Base-by-base conservation (phyloP, 1,140 invertebrate genomes). In the Harlomillsia oculata region DNA sequence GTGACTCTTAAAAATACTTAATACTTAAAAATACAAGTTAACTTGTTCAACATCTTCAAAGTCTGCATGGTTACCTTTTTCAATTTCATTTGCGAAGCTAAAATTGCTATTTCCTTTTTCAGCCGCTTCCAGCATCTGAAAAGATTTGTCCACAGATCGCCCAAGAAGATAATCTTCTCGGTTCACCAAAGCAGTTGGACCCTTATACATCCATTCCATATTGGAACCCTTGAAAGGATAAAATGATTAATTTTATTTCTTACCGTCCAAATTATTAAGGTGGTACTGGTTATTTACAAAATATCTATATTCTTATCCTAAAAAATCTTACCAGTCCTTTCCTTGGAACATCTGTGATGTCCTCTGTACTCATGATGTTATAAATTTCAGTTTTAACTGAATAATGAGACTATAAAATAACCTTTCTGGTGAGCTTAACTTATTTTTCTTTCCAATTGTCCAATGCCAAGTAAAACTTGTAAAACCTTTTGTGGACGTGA, bases 151-250 rank as follows among this genome's bases (percentile, higher is more conserved):
- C 56, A 97, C 82, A 50, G 80, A 74, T 66, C 85, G 82, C 1
- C 92, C 91, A n/a, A 89, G 72, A 2, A 97, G 75, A 76, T 94
- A 97, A 56, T 94, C 89, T 69, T 97, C 90, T 30, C 82, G 72
- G 60, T 92, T 83, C 5, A 85, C 76, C 53, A 76, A 71, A 64
- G 82, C 80, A 64, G 82, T 81, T 9, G 82, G 81, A 64, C 82
- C 82, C 78, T 89, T 87, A 69, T 93, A 93, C 89, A 94, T 93
- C 89, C 90, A 95, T 67, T 91, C 85, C 39, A 94, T 49, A 14
- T 50, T 63, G 37, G 59, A 63, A 62, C 65, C 67, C 58, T 66
- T 70, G 37, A 46, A 62, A 60, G 40, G 40, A 60, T 45, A 60
- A 54, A 37, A 56, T 13, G 1, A 34, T 11, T 3, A 32, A 30